Percentiles rank a stretch among this genome's conserved stretches.
These are phyloP conservation scores for Euura lappo DNA, from an alignment of 1,140 invertebrate species.

Conservation along the genomic window DNA sequence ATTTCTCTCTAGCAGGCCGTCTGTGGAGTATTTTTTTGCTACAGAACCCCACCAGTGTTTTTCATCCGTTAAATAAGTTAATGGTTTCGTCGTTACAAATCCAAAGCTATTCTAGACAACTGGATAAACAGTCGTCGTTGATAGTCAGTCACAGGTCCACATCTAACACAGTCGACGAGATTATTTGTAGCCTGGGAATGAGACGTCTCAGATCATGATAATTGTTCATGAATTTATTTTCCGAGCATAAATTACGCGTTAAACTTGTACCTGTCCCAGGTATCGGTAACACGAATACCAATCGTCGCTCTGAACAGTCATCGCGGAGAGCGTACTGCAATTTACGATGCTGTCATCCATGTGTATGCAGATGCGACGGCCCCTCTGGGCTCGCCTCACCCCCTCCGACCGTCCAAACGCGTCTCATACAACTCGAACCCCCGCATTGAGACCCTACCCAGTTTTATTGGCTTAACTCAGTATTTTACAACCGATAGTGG, in stretches of 20 bases:
- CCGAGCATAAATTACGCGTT: too few relatives aligned
- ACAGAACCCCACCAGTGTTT: background rate
- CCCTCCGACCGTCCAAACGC: background rate
- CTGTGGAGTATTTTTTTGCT: background rate
- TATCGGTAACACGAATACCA: background rate
- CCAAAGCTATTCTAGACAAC: background rate
- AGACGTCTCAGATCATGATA: background rate
- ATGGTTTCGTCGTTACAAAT: slow-evolving; percentile 1
- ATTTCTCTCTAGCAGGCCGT: background rate
- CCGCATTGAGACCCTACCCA: slow-evolving; percentile 9
- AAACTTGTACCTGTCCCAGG: too few relatives aligned
- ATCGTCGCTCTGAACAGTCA: background rate
- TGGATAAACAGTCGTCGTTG: background rate
- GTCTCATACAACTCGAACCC: slow-evolving; percentile 19
- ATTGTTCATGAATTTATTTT: too few relatives aligned
- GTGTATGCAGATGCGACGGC: slow-evolving; percentile 8
- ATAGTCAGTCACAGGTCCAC: background rate
- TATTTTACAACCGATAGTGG: slow-evolving; percentile 43
- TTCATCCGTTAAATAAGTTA: background rate
- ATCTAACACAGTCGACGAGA: background rate
- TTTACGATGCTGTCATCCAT: slow-evolving; percentile 8
- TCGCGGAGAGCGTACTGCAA: slow-evolving; percentile 9
- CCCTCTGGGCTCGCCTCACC: slow-evolving; percentile 4
- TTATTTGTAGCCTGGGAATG: background rate
- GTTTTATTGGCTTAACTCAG: slow-evolving; percentile 33